These are phyloP conservation scores for Pogonognathellus flavescens DNA, from an alignment of 1,140 invertebrate species.

Conservation along the genomic window DNA sequence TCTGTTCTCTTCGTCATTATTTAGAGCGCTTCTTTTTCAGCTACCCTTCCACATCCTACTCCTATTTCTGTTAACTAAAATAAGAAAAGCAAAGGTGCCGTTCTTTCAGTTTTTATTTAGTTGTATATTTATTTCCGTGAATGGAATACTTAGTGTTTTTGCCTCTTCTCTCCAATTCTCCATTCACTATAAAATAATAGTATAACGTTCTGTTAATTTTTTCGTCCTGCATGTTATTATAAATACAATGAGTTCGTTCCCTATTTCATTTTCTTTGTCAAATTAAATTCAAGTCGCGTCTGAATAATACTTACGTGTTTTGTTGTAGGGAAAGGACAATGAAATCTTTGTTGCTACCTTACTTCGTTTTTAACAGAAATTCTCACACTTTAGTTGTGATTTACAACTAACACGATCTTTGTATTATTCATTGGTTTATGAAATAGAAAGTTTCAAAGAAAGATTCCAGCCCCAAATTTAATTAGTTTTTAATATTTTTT, in stretches of 20 bases:
- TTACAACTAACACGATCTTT: too few relatives aligned
- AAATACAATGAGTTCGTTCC: background rate
- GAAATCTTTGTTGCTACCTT: constrained; percentile 12
- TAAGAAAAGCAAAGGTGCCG: background rate
- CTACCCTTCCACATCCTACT: background rate
- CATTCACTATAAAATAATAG: constrained; percentile 1
- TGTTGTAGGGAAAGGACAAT: background rate
- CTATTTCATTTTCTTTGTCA: background rate
- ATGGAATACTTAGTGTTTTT: background rate
- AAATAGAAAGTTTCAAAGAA: too few relatives aligned
- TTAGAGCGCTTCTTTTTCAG: constrained; percentile 28
- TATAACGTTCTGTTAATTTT: background rate
- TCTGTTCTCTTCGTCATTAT: constrained; percentile 12
- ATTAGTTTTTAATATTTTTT: too few relatives aligned
- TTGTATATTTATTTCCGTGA: background rate
- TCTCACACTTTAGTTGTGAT: too few relatives aligned
- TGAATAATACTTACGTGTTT: too few relatives aligned
- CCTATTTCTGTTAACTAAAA: constrained; percentile 10
- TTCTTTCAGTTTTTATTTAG: background rate
- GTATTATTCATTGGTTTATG: too few relatives aligned
- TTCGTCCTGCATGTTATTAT: background rate
- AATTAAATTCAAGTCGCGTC: constrained; percentile 26
- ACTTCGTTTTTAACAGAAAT: background rate
- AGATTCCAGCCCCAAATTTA: too few relatives aligned
- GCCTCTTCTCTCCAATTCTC: background rate